Evolutionary conservation across 2,797 vertebrate genomes (phyloP).

Genomic region (Gallirallus australis): DNA sequence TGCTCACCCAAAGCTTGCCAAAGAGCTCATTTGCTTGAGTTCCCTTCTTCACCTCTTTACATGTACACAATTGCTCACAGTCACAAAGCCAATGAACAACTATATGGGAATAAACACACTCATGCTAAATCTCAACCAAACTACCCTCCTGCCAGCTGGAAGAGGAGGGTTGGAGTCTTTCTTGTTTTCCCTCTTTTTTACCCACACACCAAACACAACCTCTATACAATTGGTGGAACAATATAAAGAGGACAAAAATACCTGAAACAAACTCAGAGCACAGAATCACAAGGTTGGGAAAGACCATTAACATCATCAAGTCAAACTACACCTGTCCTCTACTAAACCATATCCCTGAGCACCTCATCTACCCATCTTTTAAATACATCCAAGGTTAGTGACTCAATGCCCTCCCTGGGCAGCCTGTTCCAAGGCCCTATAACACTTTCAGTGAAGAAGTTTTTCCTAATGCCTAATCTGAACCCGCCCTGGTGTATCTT

Average conservation of each 20-base stretch:
- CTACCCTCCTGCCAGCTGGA: neutral
- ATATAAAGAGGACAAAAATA: neutral
- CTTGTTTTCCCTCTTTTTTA: neutral
- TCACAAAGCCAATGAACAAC: fast-evolving
- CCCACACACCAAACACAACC: neutral
- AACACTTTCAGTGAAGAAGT: no score
- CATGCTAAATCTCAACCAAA: neutral
- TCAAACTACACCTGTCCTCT: no score
- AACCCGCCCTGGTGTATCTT: no score
- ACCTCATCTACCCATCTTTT: no score
- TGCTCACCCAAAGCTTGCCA: neutral
- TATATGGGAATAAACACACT: neutral
- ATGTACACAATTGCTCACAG: fast-evolving
- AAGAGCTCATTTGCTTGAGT: neutral
- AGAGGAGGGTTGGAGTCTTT: neutral
- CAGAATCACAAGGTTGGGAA: no score
- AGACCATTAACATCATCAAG: no score
- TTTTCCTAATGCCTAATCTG: no score
- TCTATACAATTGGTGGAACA: neutral
- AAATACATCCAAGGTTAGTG: no score
- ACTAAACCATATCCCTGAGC: no score
- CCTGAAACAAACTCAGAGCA: neutral
- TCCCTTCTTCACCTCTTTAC: neutral
- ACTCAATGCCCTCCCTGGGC: no score
- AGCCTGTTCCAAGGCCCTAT: no score